Evolutionary conservation across 2,113 vertebrate species (phyloP).

Genomic region (Tragelaphus imberbis): DNA sequence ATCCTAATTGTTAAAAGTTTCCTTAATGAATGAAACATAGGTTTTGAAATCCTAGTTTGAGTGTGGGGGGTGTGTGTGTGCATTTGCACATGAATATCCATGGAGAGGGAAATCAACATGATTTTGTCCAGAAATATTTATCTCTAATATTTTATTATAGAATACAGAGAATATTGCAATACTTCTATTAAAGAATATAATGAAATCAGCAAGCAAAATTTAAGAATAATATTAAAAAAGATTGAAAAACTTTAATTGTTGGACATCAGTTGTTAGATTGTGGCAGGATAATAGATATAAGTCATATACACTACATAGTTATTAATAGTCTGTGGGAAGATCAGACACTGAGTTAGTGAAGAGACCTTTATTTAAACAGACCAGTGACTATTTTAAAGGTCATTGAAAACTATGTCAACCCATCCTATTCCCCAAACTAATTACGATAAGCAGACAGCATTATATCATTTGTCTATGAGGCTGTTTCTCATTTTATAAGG

Average conservation of each 20-base stretch:
- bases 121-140: neutral
- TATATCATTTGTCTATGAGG: neutral
- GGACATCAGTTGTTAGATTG: neutral
- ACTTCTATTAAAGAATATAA: neutral
- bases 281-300: neutral
- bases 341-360: constrained; percentile 1
- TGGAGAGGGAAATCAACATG: neutral
- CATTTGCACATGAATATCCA: neutral
- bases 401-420: neutral
- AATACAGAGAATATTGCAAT: neutral
- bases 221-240: neutral
- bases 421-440: constrained; percentile 26
- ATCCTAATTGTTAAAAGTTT: neutral
- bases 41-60: neutral
- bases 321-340: neutral
- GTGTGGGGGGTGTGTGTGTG: neutral
- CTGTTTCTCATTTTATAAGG: neutral
- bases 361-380: constrained; percentile 26
- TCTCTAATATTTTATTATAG: neutral
- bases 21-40: neutral
- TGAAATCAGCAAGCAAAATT: neutral
- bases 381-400: constrained; percentile 19
- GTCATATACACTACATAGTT: neutral
- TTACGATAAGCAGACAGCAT: constrained; percentile 26
- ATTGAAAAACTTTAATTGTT: neutral